phyloP scores from a whole-genome alignment of 2,888 invertebrate species.

The Acronicta psi region DNA sequence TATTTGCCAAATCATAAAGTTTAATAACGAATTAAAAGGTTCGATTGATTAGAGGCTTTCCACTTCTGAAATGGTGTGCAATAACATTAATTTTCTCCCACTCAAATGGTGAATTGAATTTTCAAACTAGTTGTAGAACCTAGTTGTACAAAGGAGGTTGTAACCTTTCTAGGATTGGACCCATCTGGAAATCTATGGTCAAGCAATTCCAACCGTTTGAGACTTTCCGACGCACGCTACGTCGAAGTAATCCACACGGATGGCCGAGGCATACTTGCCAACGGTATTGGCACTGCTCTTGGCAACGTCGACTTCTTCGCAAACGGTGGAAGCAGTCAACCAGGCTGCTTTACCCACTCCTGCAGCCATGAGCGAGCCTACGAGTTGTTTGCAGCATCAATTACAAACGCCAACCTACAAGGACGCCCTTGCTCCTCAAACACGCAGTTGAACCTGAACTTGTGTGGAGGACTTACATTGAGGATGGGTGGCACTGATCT shows the following conservation, averaged over 20 bases:
- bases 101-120: too few species aligned
- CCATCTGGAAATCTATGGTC: constrained; percentile 70
- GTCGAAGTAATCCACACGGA: constrained; percentile 81
- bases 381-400: constrained; percentile 69
- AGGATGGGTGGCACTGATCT: constrained; percentile 65
- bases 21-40: too few species aligned
- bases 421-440: constrained; percentile 64
- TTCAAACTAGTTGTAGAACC: too few species aligned
- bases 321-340: constrained; percentile 93
- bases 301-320: constrained; percentile 96
- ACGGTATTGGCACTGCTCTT: constrained; percentile 92
- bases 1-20: too few species aligned
- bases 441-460: constrained; percentile 61
- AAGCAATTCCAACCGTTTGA: constrained; percentile 57
- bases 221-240: constrained; percentile 67
- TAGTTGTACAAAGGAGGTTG: background rate
- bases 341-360: constrained; percentile 69
- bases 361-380: constrained; percentile 74
- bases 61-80: too few species aligned
- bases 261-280: constrained; percentile 58
- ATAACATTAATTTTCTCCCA: too few species aligned
- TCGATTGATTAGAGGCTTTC: too few species aligned
- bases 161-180: constrained; percentile 64
- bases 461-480: constrained; percentile 62
- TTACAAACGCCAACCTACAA: constrained; percentile 53